A percentile compares a stretch with the other conserved stretches of the same genome.
These are phyloP conservation scores for Sternarchorhynchus goeldii DNA, from an alignment of 2,797 vertebrate genomes.

Conservation along the genomic window DNA sequence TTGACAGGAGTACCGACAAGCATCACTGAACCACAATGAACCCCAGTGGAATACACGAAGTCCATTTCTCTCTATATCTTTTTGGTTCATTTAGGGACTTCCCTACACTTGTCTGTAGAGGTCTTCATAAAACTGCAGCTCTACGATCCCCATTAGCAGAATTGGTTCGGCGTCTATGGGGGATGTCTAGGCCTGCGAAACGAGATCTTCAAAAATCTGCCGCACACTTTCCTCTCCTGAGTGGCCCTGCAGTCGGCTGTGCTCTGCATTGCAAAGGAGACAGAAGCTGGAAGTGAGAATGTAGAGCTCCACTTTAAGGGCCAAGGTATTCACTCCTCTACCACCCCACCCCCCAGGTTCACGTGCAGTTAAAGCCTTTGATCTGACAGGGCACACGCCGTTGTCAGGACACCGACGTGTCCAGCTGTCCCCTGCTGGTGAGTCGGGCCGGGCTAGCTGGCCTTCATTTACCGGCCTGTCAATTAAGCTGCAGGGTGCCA, in stretches of 20 bases:
- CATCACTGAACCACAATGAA: conserved; percentile 58
- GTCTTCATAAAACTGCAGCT: conserved; percentile 53
- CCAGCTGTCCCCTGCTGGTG: conserved; percentile 19
- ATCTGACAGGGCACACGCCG: conserved; percentile 7
- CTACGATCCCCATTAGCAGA: conserved; percentile 53
- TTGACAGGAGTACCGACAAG: conserved; percentile 68
- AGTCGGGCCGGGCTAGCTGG: conserved; percentile 37
- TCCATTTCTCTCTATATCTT: conserved; percentile 55
- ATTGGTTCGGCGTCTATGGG: conserved; percentile 25
- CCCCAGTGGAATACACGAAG: conserved; percentile 52
- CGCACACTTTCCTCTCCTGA: conserved; percentile 33
- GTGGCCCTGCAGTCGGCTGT: conserved; percentile 48
- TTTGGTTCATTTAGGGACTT: conserved; percentile 55
- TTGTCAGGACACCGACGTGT: conserved; percentile 26
- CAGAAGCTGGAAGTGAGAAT: conserved; percentile 21
- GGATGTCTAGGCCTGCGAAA: conserved; percentile 41
- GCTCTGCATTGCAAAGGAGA: conserved; percentile 47
- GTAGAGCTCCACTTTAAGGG: conserved; percentile 7
- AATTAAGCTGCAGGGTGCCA: conserved; percentile 45
- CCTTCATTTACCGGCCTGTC: conserved; percentile 43
- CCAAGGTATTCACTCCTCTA: background rate
- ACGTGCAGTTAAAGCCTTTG: conserved; percentile 4
- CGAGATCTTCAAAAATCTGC: conserved; percentile 43
- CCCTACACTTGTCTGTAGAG: conserved; percentile 39
- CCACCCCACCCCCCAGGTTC: conserved; percentile 12